phyloP scores from a whole-genome alignment of 2,888 invertebrate species.

The Ryuthela nishihirai region DNA sequence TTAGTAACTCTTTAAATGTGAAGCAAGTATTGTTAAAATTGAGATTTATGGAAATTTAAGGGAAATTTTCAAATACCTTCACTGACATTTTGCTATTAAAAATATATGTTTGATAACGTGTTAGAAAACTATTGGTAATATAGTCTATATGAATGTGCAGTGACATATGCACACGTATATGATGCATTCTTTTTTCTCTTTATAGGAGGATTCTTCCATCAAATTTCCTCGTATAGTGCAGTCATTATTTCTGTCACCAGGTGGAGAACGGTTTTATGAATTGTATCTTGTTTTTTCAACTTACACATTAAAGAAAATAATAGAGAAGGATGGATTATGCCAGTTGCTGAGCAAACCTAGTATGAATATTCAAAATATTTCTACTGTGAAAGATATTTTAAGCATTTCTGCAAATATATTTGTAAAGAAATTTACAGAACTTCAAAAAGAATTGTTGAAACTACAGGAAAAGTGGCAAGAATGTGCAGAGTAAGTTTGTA shows the following conservation, averaged over 20 bases:
- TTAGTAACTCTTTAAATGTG: no score
- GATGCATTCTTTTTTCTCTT: no score
- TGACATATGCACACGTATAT: no score
- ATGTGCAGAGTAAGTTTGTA: conserved; percentile 12
- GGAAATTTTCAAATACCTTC: no score
- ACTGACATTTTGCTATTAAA: no score
- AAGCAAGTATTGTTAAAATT: no score
- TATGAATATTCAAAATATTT: neutral
- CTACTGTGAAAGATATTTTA: conserved; percentile 2
- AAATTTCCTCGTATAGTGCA: conserved; percentile 17
- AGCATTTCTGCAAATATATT: conserved; percentile 2
- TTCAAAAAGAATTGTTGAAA: neutral
- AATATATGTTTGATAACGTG: no score
- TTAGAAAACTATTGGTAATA: no score
- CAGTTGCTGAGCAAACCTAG: neutral
- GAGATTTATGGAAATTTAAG: no score
- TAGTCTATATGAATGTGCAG: no score
- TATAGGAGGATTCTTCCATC: neutral
- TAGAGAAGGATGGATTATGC: conserved; percentile 1
- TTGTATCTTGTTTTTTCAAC: conserved; percentile 16
- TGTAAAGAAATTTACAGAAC: neutral
- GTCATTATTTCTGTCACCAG: conserved; percentile 14
- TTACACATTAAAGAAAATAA: conserved; percentile 6
- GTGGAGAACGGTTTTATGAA: conserved; percentile 21
- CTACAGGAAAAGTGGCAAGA: neutral